Percentiles rank a stretch among this genome's conserved stretches.
phyloP scores from a whole-genome alignment of 2,888 invertebrate genomes.

The Cephus pulcher region DNA sequence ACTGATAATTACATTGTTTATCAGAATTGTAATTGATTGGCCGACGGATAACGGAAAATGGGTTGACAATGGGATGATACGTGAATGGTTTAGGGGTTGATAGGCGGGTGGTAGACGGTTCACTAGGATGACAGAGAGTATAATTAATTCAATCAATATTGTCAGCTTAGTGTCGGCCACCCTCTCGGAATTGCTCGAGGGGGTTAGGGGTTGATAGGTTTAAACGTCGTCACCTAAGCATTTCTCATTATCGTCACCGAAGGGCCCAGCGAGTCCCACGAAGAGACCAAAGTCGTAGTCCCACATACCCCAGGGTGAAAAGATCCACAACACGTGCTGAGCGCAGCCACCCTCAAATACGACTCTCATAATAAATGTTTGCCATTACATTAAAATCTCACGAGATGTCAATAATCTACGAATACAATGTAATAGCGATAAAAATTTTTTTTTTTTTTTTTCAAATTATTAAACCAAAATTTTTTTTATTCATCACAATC shows the following conservation, averaged over 20 bases:
- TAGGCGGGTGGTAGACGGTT: background rate
- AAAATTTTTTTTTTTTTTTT: too few species aligned
- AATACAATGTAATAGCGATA: background rate
- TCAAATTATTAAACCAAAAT: background rate
- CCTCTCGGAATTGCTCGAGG: constrained; percentile 12
- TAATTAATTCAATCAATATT: constrained; percentile 31
- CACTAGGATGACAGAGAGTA: constrained; percentile 4
- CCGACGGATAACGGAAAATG: background rate
- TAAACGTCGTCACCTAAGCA: constrained; percentile 34
- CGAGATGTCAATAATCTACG: background rate
- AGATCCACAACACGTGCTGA: constrained; percentile 16
- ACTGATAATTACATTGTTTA: background rate
- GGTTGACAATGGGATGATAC: background rate
- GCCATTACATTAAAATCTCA: constrained; percentile 54
- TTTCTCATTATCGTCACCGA: constrained; percentile 40
- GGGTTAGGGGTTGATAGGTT: constrained; percentile 33
- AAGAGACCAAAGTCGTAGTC: constrained; percentile 24
- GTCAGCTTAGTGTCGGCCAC: constrained; percentile 21
- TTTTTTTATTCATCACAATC: background rate
- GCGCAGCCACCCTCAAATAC: constrained; percentile 44
- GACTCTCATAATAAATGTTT: constrained; percentile 59
- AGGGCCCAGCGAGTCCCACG: constrained; percentile 18
- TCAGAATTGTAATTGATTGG: background rate
- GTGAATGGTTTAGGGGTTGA: background rate
- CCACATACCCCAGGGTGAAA: constrained; percentile 44